Conservation (phyloP, 2,797 vertebrate species). For the Rhinichthys osculus region DNA sequence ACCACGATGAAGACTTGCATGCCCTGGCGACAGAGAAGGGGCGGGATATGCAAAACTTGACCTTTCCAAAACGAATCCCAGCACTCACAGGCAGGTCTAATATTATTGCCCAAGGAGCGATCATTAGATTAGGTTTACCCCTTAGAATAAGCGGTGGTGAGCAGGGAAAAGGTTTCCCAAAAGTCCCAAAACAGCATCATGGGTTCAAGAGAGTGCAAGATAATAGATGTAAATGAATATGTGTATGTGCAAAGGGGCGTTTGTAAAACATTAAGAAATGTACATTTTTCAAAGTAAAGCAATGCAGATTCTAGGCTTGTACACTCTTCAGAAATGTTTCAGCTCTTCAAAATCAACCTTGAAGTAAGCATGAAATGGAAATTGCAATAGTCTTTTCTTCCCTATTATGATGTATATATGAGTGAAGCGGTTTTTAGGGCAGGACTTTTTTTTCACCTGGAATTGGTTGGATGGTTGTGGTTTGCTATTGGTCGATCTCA, state of each 20-base stretch:
- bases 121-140: slow-evolving; percentile 71
- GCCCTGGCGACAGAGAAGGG: slow-evolving; percentile 15
- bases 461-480: not conserved
- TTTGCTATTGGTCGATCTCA: not conserved
- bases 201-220: not conserved
- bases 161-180: slow-evolving; percentile 47
- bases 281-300: not conserved
- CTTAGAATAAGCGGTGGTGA: slow-evolving; percentile 68
- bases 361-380: not conserved
- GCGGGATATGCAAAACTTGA: slow-evolving; percentile 78
- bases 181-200: not conserved
- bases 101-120: slow-evolving; percentile 66
- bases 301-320: not conserved
- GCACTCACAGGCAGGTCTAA: slow-evolving; percentile 66
- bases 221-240: not conserved
- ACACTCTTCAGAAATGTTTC: not conserved
- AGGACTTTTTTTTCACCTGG: not conserved
- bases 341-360: not conserved
- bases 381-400: not conserved
- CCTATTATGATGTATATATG: not conserved
- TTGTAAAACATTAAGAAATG: slow-evolving; percentile 43
- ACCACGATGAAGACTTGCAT: not conserved
- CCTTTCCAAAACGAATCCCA: slow-evolving; percentile 74
- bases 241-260: not conserved
- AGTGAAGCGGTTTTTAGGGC: no score